phyloP scores from a whole-genome alignment of 1,140 invertebrate genomes.

The Drosophila tsacasi region DNA sequence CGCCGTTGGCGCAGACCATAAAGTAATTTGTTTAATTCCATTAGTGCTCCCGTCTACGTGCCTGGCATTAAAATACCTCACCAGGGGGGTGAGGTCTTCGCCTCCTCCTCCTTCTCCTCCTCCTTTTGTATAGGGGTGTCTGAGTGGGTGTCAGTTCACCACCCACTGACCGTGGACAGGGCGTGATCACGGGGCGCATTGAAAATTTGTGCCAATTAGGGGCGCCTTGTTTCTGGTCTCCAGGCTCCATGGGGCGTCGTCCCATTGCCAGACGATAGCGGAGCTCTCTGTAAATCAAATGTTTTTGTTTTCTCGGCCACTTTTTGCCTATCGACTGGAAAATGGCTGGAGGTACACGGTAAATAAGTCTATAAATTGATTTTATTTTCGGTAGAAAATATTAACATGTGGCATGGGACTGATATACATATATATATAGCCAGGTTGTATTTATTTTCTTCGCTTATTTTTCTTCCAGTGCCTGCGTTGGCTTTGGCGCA shows the following conservation, averaged over 20 bases:
- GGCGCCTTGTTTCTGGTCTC: conserved; percentile 60
- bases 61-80: conserved; percentile 60
- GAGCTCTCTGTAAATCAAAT: conserved; percentile 67
- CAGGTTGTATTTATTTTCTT: not conserved
- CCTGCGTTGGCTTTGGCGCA: conserved; percentile 15
- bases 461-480: not conserved
- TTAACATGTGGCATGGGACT: not conserved
- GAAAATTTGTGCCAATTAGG: conserved; percentile 78
- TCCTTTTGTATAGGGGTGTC: not conserved
- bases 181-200: conserved; percentile 37
- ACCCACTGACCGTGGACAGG: conserved; percentile 36
- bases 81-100: conserved; percentile 3
- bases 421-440: not conserved
- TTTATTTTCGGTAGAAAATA: not conserved
- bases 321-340: not conserved
- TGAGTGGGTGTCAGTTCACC: not conserved
- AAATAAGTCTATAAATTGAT: not conserved
- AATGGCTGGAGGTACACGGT: not conserved
- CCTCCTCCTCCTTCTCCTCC: not conserved
- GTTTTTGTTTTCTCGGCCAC: conserved; percentile 50
- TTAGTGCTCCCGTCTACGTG: conserved; percentile 68
- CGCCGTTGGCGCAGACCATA: conserved; percentile 56
- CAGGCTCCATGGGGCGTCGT: conserved; percentile 50
- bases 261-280: conserved; percentile 48
- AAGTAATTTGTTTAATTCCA: conserved; percentile 82